phyloP scores from a whole-genome alignment of 2,888 invertebrate genomes.

The Dolichopus griseipennis region DNA sequence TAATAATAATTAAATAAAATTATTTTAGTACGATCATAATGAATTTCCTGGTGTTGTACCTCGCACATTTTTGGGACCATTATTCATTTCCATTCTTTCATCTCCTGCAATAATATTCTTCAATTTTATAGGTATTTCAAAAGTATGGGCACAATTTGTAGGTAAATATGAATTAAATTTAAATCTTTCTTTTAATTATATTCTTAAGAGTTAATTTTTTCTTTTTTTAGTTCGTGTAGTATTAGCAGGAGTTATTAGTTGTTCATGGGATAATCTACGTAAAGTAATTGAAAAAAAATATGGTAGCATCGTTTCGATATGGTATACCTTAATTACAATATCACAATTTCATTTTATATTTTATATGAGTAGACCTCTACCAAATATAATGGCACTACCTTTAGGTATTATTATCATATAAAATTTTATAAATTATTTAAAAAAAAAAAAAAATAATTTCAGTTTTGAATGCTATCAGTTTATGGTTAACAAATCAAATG shows the following conservation, averaged over 20 bases:
- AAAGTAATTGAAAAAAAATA: slow-evolving; percentile 66
- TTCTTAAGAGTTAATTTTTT: neutral
- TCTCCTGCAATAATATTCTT: slow-evolving; percentile 65
- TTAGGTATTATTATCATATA: slow-evolving; percentile 55
- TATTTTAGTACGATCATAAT: slow-evolving; percentile 88
- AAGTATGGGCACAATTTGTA: slow-evolving; percentile 82
- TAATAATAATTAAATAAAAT: neutral
- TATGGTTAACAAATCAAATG: slow-evolving; percentile 72
- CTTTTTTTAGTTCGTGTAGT: slow-evolving; percentile 64
- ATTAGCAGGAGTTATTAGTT: slow-evolving; percentile 66
- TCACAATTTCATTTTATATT: slow-evolving; percentile 98
- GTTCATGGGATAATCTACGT: slow-evolving; percentile 63
- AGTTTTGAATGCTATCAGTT: slow-evolving; percentile 79
- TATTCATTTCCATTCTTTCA: slow-evolving; percentile 68
- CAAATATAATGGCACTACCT: slow-evolving; percentile 89
- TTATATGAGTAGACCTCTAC: slow-evolving; percentile 87
- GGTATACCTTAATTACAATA: slow-evolving; percentile 75
- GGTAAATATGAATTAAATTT: slow-evolving; percentile 53
- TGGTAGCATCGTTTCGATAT: slow-evolving; percentile 67
- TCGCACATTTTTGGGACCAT: slow-evolving; percentile 87
- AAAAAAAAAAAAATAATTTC: slow-evolving; percentile 35
- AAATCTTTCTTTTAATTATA: no score
- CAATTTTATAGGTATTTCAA: slow-evolving; percentile 60
- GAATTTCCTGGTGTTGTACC: slow-evolving; percentile 98
- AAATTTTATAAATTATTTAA: slow-evolving; percentile 12